Evolutionary conservation across 2,113 vertebrate species (phyloP).

Genomic region (Mormyrus lacerda): DNA sequence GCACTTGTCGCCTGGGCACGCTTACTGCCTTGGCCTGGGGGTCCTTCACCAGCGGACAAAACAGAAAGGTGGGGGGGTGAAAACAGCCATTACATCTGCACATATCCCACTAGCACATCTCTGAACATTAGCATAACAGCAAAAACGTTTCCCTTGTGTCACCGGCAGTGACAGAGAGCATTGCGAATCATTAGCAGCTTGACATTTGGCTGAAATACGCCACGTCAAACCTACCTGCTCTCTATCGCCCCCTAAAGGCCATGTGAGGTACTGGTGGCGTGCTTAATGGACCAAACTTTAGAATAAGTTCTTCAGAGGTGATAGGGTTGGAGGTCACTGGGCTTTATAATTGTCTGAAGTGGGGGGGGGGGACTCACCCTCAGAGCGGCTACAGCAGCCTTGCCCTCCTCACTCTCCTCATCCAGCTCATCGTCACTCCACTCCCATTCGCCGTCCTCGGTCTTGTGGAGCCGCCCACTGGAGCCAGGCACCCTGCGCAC

Average conservation of each 20-base stretch:
- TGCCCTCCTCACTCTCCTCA: constrained; percentile 62
- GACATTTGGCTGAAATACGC: not conserved
- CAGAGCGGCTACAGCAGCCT: constrained; percentile 54
- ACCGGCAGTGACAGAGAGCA: not conserved
- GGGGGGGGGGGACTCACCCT: constrained; percentile 42
- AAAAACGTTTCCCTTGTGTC: not conserved
- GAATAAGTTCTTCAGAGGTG: not conserved
- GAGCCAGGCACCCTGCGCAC: constrained; percentile 62
- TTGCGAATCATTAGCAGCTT: not conserved
- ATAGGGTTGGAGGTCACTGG: not conserved
- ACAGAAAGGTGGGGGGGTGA: constrained; percentile 40
- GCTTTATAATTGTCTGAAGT: not conserved
- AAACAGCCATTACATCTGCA: not conserved
- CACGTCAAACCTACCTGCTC: not conserved
- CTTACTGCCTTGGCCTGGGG: constrained; percentile 62
- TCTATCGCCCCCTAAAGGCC: not conserved
- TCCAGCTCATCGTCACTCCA: constrained; percentile 65
- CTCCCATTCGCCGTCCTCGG: constrained; percentile 62
- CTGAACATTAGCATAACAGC: not conserved
- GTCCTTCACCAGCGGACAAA: constrained; percentile 60
- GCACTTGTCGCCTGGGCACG: constrained; percentile 64
- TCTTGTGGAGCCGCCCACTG: constrained; percentile 61
- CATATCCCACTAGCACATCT: not conserved
- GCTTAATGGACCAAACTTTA: not conserved
- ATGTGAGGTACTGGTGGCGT: not conserved